These are phyloP conservation scores for Labrus mixtus DNA, from an alignment of 2,113 vertebrate species.

Conservation along the genomic window DNA sequence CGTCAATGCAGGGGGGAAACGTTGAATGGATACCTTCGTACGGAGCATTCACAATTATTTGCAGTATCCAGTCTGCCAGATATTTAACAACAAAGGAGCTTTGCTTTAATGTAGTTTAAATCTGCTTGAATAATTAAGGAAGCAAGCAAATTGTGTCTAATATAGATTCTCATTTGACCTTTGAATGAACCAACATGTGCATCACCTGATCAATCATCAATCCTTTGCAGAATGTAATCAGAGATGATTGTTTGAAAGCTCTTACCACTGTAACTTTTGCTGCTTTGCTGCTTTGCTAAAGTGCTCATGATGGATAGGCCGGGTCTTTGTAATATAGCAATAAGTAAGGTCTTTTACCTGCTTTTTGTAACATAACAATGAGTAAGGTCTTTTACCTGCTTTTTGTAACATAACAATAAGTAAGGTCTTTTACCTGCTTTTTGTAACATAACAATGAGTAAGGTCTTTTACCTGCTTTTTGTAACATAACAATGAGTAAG, in stretches of 20 bases:
- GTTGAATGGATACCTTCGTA: conserved; percentile 10
- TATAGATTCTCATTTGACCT: conserved; percentile 11
- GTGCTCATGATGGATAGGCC: no score
- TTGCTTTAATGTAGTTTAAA: not conserved
- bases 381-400: no score
- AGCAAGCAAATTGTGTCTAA: not conserved
- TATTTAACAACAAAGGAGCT: not conserved
- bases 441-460: no score
- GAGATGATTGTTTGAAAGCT: not conserved
- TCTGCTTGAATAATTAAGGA: not conserved
- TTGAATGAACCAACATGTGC: not conserved
- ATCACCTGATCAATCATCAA: not conserved
- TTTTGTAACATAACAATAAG: no score
- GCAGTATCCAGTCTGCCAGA: not conserved
- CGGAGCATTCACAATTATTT: conserved; percentile 9
- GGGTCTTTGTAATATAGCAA: no score
- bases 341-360: no score
- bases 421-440: no score
- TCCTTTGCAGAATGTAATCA: not conserved
- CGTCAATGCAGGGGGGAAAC: conserved; percentile 3
- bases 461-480: no score
- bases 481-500: no score
- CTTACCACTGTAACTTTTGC: no score
- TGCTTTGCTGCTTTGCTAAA: no score
- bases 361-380: no score